Percentiles rank a stretch among this genome's conserved stretches.
Conservation (phyloP, 2,113 vertebrate species). For the Mirza zaza region DNA sequence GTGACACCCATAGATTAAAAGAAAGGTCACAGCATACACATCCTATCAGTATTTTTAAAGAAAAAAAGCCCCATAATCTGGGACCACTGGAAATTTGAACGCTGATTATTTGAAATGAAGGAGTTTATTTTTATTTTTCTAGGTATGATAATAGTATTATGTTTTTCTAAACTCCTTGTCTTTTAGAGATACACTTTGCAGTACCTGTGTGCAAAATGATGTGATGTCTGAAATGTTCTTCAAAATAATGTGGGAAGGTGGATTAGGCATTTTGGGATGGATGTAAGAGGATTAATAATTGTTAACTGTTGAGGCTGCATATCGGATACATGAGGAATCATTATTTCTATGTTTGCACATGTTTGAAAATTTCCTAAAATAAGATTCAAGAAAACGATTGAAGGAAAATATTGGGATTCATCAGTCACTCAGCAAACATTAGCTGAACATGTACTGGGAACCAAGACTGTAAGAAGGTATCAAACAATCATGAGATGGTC, state of each 20-base stretch:
- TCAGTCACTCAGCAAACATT: neutral
- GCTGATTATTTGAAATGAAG: slow-evolving; percentile 6
- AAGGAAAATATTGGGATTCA: neutral
- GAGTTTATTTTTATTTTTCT: neutral
- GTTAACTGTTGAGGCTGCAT: neutral
- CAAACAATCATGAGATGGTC: neutral
- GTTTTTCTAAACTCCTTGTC: neutral
- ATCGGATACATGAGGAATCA: neutral
- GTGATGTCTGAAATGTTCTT: neutral
- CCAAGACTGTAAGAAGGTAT: neutral
- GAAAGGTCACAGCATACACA: neutral
- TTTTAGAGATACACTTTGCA: neutral
- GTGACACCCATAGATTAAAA: neutral
- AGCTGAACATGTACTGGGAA: neutral
- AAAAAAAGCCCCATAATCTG: neutral
- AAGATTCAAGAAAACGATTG: neutral
- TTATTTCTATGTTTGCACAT: neutral
- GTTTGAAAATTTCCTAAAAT: neutral
- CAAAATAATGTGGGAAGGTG: neutral
- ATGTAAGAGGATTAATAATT: neutral
- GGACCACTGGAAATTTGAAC: neutral
- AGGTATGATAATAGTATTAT: neutral
- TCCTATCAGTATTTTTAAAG: neutral
- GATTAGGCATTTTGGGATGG: neutral
- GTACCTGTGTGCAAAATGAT: neutral